Percentiles rank a stretch among this genome's conserved stretches.
Conservation (phyloP, 2,797 vertebrate genomes). For the Pogonophryne albipinna region DNA sequence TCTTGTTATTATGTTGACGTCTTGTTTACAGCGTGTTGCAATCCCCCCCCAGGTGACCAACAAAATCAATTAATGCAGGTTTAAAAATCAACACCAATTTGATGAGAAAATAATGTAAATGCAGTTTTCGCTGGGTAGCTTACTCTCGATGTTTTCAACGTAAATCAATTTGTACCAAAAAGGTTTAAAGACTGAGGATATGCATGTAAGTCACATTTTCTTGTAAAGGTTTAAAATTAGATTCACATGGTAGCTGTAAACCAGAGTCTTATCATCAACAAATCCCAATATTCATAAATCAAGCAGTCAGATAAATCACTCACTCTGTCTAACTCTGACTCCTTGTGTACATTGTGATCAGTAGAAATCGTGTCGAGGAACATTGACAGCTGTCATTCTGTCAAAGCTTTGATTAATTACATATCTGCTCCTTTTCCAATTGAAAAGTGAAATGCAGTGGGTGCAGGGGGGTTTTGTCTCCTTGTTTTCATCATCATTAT, state of each 20-base stretch:
- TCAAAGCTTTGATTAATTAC: conserved; percentile 19
- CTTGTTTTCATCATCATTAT: conserved; percentile 53
- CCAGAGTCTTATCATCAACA: not conserved
- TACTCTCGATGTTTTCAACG: not conserved
- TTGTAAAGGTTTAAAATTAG: not conserved
- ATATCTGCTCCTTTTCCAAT: conserved; percentile 11
- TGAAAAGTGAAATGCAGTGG: conserved; percentile 18
- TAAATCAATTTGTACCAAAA: not conserved
- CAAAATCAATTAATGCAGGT: conserved; percentile 2
- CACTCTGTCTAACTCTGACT: not conserved
- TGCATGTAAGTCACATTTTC: not conserved
- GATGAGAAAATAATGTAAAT: conserved; percentile 15
- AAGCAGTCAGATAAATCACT: conserved; percentile 5
- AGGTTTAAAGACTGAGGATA: not conserved
- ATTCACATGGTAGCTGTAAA: not conserved
- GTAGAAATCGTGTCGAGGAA: not conserved
- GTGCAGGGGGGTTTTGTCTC: conserved; percentile 12
- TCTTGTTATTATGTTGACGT: not conserved
- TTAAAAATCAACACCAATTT: not conserved
- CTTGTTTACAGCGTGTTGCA: conserved; percentile 25
- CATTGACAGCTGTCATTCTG: conserved; percentile 23
- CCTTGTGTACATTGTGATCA: not conserved
- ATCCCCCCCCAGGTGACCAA: not conserved
- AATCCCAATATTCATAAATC: not conserved
- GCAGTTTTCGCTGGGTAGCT: not conserved